A percentile compares a stretch with the other conserved stretches of the same genome.
Conservation (phyloP, 2,797 vertebrate genomes). For the Hirundo rustica region DNA sequence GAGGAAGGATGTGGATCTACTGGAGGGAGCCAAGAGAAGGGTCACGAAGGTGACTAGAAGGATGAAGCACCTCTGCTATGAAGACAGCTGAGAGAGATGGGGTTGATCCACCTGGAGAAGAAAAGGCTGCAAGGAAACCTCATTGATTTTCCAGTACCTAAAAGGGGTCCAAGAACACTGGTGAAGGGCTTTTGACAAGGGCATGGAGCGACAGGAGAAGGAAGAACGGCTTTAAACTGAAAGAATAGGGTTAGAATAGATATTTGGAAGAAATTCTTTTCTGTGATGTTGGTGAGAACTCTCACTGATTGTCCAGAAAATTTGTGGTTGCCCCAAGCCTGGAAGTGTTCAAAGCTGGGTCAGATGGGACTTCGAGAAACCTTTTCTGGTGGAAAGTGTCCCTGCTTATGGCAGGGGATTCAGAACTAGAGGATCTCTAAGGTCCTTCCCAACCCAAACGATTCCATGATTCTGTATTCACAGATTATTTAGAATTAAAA, state of each 20-base stretch:
- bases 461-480: background rate
- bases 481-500: background rate
- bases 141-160: too few species aligned
- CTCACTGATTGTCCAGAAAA: background rate
- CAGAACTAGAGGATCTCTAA: background rate
- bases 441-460: background rate
- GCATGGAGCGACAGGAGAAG: background rate
- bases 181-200: background rate
- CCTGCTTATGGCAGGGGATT: background rate
- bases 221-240: background rate
- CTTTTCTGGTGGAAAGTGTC: background rate
- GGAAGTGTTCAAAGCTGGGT: background rate
- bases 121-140: background rate
- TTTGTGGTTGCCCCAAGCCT: background rate
- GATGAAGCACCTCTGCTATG: background rate
- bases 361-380: background rate
- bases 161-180: rapidly evolving
- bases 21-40: background rate
- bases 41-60: background rate
- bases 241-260: background rate
- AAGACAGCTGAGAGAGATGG: background rate
- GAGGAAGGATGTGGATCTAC: background rate
- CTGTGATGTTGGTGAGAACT: background rate
- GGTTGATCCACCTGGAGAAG: background rate
- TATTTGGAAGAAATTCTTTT: background rate